Base-by-base conservation (phyloP, 2,888 invertebrate species). In the Eupeodes luniger region DNA sequence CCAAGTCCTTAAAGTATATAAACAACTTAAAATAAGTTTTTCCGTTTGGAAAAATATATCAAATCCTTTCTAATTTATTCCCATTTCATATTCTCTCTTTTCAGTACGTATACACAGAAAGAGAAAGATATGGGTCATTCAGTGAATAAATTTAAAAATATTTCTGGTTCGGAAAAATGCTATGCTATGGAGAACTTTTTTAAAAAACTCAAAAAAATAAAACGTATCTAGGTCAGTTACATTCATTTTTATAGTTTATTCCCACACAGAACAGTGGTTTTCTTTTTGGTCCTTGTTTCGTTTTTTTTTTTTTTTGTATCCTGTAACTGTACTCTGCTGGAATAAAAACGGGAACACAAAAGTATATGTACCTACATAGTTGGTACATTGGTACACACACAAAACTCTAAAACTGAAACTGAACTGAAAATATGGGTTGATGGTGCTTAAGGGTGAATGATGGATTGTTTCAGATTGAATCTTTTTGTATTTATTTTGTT, bases 181-280 rank as follows among this genome's bases (percentile, higher is more conserved):
- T 59, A 12, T 7, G 14, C n/a, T n/a, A 7, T 7, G 34, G 34
- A 59, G 34, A 59, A 59, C 7, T 59, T 59, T 59, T 14, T 27
- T 14, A 34, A 47, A 47, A 12, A 47, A 47, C 47, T 11, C 9
- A 11, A 47, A 47, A 47, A 9, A 9, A 44, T 9, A 10, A 14
- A 27, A 67, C 16, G 5, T 36, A 67, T 67, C 51, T 67, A 36
- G 67, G 67, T 67, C 67, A 51, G 67, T 51, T 67, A 67, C 51
- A 51, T 51, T 51, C 14, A 34, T 49, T 51, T 40, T 67, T 67
- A 14, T 51, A 10, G 49, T 51, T 67, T 67, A 34, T 67, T 67
- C 19, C 49, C 67, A 14, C 34, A 51, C 19, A 51, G 19, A 64
- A 67, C 6, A n/a, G 51, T n/a, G 16, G 34, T 34, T 59, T 34